Base-by-base conservation (phyloP, 2,797 vertebrate genomes). In the Menidia menidia region DNA sequence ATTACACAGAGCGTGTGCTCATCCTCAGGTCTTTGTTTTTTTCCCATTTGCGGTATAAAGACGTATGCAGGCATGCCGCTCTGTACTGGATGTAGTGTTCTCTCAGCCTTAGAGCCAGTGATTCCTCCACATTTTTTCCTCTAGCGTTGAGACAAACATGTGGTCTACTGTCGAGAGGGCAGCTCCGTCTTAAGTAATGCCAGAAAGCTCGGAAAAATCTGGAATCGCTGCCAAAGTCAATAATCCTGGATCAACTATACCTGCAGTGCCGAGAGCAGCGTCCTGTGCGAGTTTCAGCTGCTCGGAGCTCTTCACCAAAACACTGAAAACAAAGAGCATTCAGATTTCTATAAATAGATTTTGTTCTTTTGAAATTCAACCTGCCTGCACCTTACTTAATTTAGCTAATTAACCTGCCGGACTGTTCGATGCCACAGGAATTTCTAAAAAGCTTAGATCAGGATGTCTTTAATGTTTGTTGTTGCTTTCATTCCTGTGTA, bases 151-250 rank as follows among this genome's bases (percentile, higher is more conserved):
- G 69, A 69, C 35, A 67, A 77, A 73, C 64, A 71, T 72, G 66
- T 80, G 74, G 18, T 84, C 69, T 66, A 77, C 57, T 33, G 45
- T 73, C 63, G 50, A 35, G 45, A 58, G 75, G 68, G 73, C 10
- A 42, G 64, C 48, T 84, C 55, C 57, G 58, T 85, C 68, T 86
- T 64, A 88, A 83, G 55, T 60, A 53, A 68, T 64, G 72, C 83
- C 80, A 85, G 68, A 85, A 83, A 71, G 71, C 71, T 64, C 32
- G 74, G 63, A 83, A 83, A 78, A 80, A 85, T 89, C 68, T 78
- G 35, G 44, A 77, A 44, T 56, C 50, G 69, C n/a, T 69, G 75
- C 85, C 83, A 88, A 79, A 79, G 77, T 83, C 80, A 85, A 66
- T 84, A 77, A 85, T 73, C 68, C 62, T 59, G 78, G 72, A 80